Evolutionary conservation across 2,113 vertebrate species (phyloP).

Genomic region (rabbit (Oryctolagus cuniculus)): mOryCun1.1 NC_091438.1:86423001-86423500

Average conservation of each 20-base stretch:
- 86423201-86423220: not conserved
- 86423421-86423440: too few species aligned
- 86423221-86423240: not conserved
- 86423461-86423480: too few species aligned
- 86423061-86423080: too few species aligned
- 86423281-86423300: not conserved
- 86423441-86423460: too few species aligned
- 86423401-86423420: not conserved
- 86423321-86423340: not conserved
- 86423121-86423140: not conserved
- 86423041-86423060: too few species aligned
- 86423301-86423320: not conserved
- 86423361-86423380: not conserved
- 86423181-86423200: not conserved
- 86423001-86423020: too few species aligned
- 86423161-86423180: not conserved
- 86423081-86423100: too few species aligned
- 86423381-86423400: not conserved
- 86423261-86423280: not conserved
- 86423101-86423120: not conserved
- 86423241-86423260: not conserved
- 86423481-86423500: not conserved
- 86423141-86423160: not conserved
- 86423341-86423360: not conserved
- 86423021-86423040: too few species aligned